Conservation (phyloP, 2,797 vertebrate genomes). For the Rhynchotus rufescens region DNA sequence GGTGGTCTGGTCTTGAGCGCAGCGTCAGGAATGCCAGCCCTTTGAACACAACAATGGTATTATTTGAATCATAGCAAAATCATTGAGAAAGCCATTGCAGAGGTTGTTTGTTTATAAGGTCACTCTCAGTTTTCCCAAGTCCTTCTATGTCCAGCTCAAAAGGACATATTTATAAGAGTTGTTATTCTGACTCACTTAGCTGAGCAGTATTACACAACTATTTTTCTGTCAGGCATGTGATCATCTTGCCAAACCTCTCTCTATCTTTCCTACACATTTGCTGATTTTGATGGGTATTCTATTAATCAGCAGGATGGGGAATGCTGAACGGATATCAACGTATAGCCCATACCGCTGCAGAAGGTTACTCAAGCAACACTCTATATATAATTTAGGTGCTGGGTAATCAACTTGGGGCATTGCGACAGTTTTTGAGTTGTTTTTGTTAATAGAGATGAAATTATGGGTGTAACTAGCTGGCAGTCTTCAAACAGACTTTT, state of each 20-base stretch:
- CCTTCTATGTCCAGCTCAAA: constrained; percentile 50
- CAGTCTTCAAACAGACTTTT: constrained; percentile 82
- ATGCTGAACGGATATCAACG: constrained; percentile 71
- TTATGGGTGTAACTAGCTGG: constrained; percentile 88
- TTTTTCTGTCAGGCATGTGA: constrained; percentile 75
- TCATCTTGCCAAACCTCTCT: constrained; percentile 72
- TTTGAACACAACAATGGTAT: neutral
- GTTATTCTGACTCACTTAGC: constrained; percentile 69
- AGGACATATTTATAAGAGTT: constrained; percentile 67
- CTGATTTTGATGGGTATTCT: constrained; percentile 72
- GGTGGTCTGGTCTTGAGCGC: neutral
- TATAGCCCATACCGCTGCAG: constrained; percentile 69
- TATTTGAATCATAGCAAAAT: neutral
- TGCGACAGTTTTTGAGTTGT: constrained; percentile 81
- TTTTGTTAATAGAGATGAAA: constrained; percentile 88
- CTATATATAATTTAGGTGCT: constrained; percentile 78
- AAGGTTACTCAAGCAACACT: constrained; percentile 77
- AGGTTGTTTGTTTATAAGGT: neutral
- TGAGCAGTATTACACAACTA: constrained; percentile 74
- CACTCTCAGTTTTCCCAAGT: neutral
- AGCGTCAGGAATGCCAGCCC: neutral
- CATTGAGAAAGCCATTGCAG: neutral
- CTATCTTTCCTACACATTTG: constrained; percentile 75
- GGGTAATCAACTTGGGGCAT: constrained; percentile 70
- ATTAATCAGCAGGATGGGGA: constrained; percentile 77